Percentiles rank a stretch among this genome's conserved stretches.
Conservation (phyloP, 2,888 invertebrate species). For the Epinotia brunnichana region DNA sequence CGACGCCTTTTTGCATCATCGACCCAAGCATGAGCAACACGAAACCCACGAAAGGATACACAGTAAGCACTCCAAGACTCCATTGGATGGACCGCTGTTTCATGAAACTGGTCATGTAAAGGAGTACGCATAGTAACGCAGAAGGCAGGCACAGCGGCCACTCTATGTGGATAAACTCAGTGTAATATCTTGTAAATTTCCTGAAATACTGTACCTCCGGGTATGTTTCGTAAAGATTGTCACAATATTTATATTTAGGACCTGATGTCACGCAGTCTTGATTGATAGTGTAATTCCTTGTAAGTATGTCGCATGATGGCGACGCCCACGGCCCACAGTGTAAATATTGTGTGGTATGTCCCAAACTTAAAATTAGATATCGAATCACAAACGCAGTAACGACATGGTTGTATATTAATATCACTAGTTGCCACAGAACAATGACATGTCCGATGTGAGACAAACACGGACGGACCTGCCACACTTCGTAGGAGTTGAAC, state of each 20-base stretch:
- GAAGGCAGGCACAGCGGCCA: constrained; percentile 71
- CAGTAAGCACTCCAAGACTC: constrained; percentile 52
- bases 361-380: constrained; percentile 73
- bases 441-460: constrained; percentile 69
- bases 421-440: constrained; percentile 61
- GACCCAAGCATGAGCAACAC: constrained; percentile 64
- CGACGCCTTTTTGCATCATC: constrained; percentile 72
- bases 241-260: constrained; percentile 54
- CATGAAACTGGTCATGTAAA: constrained; percentile 65
- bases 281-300: constrained; percentile 65
- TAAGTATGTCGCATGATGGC: constrained; percentile 59
- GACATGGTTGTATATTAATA: constrained; percentile 59
- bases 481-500: constrained; percentile 68
- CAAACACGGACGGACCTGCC: constrained; percentile 66
- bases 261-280: constrained; percentile 61
- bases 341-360: constrained; percentile 68
- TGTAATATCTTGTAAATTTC: constrained; percentile 56
- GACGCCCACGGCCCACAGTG: constrained; percentile 66
- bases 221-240: constrained; percentile 58
- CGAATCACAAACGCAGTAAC: constrained; percentile 63
- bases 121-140: constrained; percentile 53
- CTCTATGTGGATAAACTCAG: constrained; percentile 53
- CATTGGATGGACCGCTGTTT: constrained; percentile 57
- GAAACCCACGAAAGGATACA: constrained; percentile 60
- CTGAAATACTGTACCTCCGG: constrained; percentile 72